These are phyloP conservation scores for Montipora capricornis DNA, from an alignment of 64 coral and sea anemone genomes.

Conservation along the genomic window DNA sequence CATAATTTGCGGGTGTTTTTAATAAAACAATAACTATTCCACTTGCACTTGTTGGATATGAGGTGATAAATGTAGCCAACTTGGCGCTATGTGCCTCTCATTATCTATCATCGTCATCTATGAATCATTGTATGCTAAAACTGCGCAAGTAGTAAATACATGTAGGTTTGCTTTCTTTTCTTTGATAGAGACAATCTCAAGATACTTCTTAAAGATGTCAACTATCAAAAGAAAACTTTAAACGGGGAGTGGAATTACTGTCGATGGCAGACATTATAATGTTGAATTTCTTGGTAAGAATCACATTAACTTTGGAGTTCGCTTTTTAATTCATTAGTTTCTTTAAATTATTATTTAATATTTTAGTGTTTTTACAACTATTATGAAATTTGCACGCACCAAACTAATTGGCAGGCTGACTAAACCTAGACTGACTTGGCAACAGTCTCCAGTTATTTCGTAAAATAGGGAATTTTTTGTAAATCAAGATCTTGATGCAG, in stretches of 20 bases:
- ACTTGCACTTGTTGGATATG: no score
- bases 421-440: background rate
- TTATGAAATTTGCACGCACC: background rate
- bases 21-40: no score
- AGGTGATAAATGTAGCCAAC: no score
- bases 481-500: background rate
- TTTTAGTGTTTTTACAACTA: background rate
- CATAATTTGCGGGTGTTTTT: no score
- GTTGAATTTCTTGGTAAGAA: conserved; percentile 57
- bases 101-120: no score
- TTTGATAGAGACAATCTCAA: conserved; percentile 57
- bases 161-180: background rate
- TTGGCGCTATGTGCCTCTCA: no score
- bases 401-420: background rate
- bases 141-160: no score
- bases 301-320: background rate
- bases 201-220: conserved; percentile 56
- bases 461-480: background rate
- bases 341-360: background rate
- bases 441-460: background rate
- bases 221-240: conserved; percentile 54
- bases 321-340: background rate
- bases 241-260: conserved; percentile 41
- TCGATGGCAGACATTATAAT: no score
- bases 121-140: no score